Evolutionary conservation across 2,113 vertebrate genomes (phyloP), one percentile per base, ranked within the genome.

Genomic region (Tachysurus fulvidraco): DNA sequence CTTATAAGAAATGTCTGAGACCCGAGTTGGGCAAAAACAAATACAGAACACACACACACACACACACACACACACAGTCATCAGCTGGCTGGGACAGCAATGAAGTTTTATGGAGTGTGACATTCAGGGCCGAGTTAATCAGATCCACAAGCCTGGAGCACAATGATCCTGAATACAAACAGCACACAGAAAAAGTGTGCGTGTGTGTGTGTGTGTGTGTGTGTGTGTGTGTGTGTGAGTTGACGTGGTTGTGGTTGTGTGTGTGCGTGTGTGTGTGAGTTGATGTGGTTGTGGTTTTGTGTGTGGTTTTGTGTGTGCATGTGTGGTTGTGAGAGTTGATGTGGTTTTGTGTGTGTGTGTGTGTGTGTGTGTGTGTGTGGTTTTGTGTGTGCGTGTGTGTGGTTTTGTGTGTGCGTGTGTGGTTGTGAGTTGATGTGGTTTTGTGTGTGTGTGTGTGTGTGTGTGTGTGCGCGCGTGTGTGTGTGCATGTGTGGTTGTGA

Each of bases 211-310:
- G 74, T 77, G 74, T 28, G 74, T 54, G 74, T 54, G 46, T 50
- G n/a, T 28, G 25, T 30, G 23, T 30, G 52, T 52, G 44, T 76
- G 65, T 71, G 82, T 57, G 82, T 44, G 83, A 12, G 11, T n/a
- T 23, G 16, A 25, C 17, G 76, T 55, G n/a, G 30, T n/a, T 83
- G 82, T 83, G 82, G 57, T 65, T 57, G 82, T 44, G 83, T 65
- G 44, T 76, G 44, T 52, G 36, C 2, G 36, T 36, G 36, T 1
- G 1, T 36, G 36, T 36, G 36, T 1, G 36, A 36, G 36, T 36
- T 36, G 36, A 36, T 36, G 36, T 36, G 36, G 36, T 36, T 36
- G 36, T 1, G 36, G 1, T 1, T 36, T 1, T 36, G 36, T 36
- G 36, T 36, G 36, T 36, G 36, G 36, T 36, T 36, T 36, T 2